Conservation (phyloP, 1,140 invertebrate species). For the Cepaea nemoralis region DNA sequence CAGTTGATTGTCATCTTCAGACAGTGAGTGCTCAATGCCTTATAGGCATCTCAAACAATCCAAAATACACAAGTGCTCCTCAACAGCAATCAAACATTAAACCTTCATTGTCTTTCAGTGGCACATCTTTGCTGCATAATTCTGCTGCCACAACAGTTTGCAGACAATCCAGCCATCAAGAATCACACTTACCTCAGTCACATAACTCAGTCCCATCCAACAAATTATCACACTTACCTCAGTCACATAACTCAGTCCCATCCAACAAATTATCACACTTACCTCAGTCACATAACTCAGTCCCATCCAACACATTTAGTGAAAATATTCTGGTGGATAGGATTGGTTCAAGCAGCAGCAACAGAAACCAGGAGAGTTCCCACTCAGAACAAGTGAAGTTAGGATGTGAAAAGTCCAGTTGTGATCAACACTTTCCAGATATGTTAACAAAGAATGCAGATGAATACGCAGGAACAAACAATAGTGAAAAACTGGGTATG, state of each 20-base stretch:
- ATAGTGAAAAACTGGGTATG: constrained; percentile 34
- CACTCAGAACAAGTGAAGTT: constrained; percentile 69
- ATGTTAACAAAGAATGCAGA: constrained; percentile 51
- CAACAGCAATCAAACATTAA: neutral
- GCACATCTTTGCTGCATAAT: neutral
- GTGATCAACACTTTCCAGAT: constrained; percentile 63
- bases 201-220: neutral
- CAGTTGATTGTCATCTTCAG: neutral
- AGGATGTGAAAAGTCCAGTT: constrained; percentile 62
- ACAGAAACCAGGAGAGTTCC: constrained; percentile 57
- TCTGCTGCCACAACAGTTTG: neutral
- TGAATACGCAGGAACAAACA: constrained; percentile 22
- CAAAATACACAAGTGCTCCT: neutral
- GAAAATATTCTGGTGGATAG: too few relatives aligned
- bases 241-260: neutral
- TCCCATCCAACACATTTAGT: too few relatives aligned
- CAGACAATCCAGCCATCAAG: neutral
- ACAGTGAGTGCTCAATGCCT: neutral
- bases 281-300: neutral
- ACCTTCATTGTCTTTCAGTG: neutral
- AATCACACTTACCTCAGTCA: constrained; percentile 1
- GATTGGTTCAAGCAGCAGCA: constrained; percentile 14
- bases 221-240: neutral
- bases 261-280: too few relatives aligned
- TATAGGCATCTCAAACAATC: neutral